Evolutionary conservation across 2,113 vertebrate species (phyloP).

Genomic region (Lasiurus borealis): DNA sequence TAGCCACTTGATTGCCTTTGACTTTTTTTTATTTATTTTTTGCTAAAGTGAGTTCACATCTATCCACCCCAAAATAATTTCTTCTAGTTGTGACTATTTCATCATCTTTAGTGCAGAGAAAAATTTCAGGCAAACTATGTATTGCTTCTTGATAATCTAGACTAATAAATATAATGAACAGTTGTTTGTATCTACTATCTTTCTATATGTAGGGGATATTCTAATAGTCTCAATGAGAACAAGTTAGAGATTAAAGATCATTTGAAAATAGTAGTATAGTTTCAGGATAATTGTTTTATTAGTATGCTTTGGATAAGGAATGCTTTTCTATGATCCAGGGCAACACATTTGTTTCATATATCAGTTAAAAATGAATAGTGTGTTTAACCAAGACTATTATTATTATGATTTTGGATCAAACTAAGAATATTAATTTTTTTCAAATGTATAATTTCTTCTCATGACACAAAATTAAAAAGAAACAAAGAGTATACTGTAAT

Average conservation of each 20-base stretch:
- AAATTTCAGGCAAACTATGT: background rate
- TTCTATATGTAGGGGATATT: background rate
- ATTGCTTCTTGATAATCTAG: background rate
- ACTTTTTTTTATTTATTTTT: background rate
- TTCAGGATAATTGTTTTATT: slow-evolving; percentile 17
- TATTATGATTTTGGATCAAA: background rate
- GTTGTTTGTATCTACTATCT: background rate
- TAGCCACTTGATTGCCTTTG: background rate
- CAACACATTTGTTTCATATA: background rate
- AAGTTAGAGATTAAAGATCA: slow-evolving; percentile 46
- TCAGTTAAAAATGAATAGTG: slow-evolving; percentile 42
- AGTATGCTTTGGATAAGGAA: background rate
- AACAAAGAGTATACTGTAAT: background rate
- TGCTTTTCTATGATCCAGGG: background rate
- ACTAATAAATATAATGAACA: background rate
- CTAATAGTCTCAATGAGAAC: background rate
- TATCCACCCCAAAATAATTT: background rate
- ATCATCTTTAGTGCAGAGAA: background rate
- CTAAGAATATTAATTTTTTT: slow-evolving; percentile 7
- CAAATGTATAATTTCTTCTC: slow-evolving; percentile 11
- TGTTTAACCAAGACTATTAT: background rate
- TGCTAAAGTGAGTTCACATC: background rate
- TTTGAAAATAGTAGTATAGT: background rate
- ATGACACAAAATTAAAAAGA: slow-evolving; percentile 9
- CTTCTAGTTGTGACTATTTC: background rate